Conservation (phyloP, 1,140 invertebrate species). For the Hycleus cichorii region DNA sequence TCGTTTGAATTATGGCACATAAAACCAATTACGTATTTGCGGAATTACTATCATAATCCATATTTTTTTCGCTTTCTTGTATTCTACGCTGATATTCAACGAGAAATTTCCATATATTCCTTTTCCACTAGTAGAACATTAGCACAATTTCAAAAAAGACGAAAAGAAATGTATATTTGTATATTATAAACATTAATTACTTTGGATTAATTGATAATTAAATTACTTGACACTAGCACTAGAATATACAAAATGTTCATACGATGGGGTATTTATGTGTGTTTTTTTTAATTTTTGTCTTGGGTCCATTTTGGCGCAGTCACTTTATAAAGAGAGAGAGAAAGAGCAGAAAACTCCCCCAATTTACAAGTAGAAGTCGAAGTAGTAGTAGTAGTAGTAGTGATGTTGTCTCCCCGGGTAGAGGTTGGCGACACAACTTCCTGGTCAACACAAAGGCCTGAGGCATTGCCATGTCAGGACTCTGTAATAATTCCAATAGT, state of each 20-base stretch:
- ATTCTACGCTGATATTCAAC: conserved; percentile 21
- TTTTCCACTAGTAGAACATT: not conserved
- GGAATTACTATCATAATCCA: not conserved
- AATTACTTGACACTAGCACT: conserved; percentile 32
- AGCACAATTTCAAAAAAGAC: conserved; percentile 7
- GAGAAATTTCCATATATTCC: conserved; percentile 2
- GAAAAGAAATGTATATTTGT: not conserved
- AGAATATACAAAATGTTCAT: conserved; percentile 35
- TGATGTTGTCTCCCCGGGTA: conserved; percentile 8
- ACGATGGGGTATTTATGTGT: no score
- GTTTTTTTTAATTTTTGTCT: not conserved
- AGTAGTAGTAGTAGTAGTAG: conserved; percentile 20
- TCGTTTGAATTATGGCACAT: conserved; percentile 27
- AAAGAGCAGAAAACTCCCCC: no score
- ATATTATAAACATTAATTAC: conserved; percentile 22
- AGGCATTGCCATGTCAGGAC: conserved; percentile 25
- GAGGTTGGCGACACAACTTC: conserved; percentile 25
- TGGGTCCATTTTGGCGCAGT: conserved; percentile 33
- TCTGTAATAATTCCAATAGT: conserved; percentile 28
- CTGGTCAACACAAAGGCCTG: conserved; percentile 26
- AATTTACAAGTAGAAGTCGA: no score
- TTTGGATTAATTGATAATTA: conserved; percentile 24
- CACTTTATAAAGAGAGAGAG: not conserved
- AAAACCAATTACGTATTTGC: conserved; percentile 21
- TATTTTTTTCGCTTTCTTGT: no score